A percentile compares a stretch with the other conserved stretches of the same genome.
Conservation (phyloP, 2,113 vertebrate species). For the Coptodon bakossiorum region DNA sequence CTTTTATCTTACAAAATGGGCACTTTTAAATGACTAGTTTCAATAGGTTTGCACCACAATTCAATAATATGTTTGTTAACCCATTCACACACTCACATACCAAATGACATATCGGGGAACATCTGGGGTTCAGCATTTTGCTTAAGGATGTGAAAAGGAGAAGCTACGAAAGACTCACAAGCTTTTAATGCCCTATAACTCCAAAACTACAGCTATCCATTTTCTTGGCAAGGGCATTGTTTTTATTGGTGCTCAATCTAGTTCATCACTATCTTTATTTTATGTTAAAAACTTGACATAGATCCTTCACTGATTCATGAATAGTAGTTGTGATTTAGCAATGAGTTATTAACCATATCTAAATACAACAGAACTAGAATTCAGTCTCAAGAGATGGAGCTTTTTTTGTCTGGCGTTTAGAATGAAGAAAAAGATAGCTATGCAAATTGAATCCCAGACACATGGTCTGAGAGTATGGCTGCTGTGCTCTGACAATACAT, state of each 20-base stretch:
- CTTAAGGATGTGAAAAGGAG: not conserved
- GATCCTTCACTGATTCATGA: not conserved
- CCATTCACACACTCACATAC: not conserved
- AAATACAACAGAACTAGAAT: not conserved
- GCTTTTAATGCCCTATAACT: not conserved
- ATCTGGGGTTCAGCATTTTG: not conserved
- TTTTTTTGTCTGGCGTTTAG: slow-evolving; percentile 8
- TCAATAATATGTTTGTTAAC: not conserved
- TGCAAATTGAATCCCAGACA: slow-evolving; percentile 25
- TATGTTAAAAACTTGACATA: not conserved
- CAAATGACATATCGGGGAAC: not conserved
- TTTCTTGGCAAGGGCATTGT: not conserved
- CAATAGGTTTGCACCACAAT: not conserved
- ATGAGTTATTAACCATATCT: not conserved
- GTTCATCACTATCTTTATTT: not conserved
- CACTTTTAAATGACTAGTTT: not conserved
- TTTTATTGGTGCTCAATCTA: not conserved
- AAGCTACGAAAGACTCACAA: not conserved
- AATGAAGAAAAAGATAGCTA: not conserved
- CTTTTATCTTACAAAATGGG: not conserved
- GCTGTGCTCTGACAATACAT: slow-evolving; percentile 28
- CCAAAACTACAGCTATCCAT: not conserved
- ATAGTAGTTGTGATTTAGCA: not conserved
- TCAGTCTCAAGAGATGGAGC: slow-evolving; percentile 3
- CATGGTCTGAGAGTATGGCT: slow-evolving; percentile 1